Conservation (phyloP, 2,888 invertebrate genomes). For the Xestobium rufovillosum region DNA sequence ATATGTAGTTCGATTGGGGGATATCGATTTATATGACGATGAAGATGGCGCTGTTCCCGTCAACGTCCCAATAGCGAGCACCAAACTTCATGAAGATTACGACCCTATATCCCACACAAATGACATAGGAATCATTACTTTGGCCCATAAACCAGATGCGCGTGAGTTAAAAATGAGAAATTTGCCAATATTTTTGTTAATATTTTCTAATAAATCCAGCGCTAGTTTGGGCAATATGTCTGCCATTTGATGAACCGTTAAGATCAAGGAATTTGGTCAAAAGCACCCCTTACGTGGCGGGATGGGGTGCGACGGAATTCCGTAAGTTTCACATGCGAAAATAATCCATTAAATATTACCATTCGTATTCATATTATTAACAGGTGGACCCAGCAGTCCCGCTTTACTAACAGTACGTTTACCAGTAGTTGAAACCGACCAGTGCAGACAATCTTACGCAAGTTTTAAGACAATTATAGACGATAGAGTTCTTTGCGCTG, state of each 20-base stretch:
- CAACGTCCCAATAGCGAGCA: conserved; percentile 54
- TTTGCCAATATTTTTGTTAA: conserved; percentile 5
- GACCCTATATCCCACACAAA: conserved; percentile 54
- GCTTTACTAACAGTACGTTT: conserved; percentile 62
- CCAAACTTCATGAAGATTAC: conserved; percentile 62
- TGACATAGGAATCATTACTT: conserved; percentile 70
- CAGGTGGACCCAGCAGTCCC: conserved; percentile 62
- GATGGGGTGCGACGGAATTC: conserved; percentile 70
- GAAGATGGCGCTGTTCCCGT: conserved; percentile 55
- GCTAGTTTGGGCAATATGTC: conserved; percentile 64
- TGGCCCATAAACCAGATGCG: conserved; percentile 47
- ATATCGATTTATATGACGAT: conserved; percentile 60
- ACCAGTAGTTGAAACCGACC: conserved; percentile 56
- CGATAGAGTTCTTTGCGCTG: conserved; percentile 62
- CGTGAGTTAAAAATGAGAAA: too few relatives aligned
- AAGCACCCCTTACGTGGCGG: conserved; percentile 64
- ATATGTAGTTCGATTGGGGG: conserved; percentile 66
- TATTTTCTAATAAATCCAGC: conserved; percentile 44
- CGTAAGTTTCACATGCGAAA: conserved; percentile 52
- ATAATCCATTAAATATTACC: too few relatives aligned
- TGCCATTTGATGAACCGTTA: conserved; percentile 54
- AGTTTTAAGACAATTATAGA: conserved; percentile 52
- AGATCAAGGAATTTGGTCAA: conserved; percentile 49
- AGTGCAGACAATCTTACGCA: conserved; percentile 53
- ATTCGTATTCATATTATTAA: conserved; percentile 15